Base-by-base conservation (phyloP, 2,797 vertebrate species). In the Molothrus aeneus region DNA sequence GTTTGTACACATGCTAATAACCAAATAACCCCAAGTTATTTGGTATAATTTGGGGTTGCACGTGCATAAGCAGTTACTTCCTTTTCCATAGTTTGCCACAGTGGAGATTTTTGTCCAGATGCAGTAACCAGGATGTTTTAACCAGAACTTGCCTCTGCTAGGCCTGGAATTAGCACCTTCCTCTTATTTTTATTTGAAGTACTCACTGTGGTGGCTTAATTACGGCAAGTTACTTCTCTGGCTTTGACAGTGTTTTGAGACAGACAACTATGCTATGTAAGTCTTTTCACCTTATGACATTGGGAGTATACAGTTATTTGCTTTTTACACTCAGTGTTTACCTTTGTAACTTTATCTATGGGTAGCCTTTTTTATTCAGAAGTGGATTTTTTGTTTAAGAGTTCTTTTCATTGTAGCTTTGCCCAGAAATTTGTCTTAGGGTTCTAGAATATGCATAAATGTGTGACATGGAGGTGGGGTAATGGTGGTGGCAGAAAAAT, bases 391-490 rank as follows among this genome's bases (percentile, higher is more conserved):
- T 48, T 48, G 17, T 50, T 50, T 4, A 16, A 28, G 48, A 28
- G 4, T 17, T 50, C 26, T 28, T 28, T 50, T 50, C 26, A 50
- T 50, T 50, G 48, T 50, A 16, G 48, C 48, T 50, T 50, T 85
- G 56, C 34, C 28, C 15, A 53, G 53, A 78, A 86, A 61, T 47
- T 13, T 74, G 9, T 78, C 24, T 48, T 43, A 10, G 5, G 38
- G 18, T 56, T 93, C 42, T 64, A 43, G 51, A 26, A 34, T 22
- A 45, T 10, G 7, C 36, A 32, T 19, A 64, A 42, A 64, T 71
- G 19, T 3, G 11, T 50, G 34, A 8, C 2, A 7, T 20, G 17
- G 17, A 17, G 6, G 8, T 12, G 7, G 3, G 8, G 10, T 38
- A 17, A 13, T 53, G 47, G 3, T 48, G 7, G 25, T 48, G 50